Evolutionary conservation across 2,113 vertebrate genomes (phyloP).

Genomic region (Eubucco bourcierii): DNA sequence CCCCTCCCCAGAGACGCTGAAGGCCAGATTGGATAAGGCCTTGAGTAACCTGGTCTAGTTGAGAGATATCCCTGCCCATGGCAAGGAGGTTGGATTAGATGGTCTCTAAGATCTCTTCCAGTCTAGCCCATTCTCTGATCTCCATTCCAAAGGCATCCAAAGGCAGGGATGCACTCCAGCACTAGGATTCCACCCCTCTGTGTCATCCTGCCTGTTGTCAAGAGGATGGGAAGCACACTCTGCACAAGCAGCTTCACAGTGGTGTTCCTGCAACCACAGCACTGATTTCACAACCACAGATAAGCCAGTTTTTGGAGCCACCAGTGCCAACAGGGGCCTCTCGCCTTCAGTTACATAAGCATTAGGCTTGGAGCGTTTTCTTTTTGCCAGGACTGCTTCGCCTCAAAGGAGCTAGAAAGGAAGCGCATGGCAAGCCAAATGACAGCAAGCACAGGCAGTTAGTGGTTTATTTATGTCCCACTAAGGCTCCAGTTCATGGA

Average conservation of each 20-base stretch:
- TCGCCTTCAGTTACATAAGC: not conserved
- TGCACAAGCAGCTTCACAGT: not conserved
- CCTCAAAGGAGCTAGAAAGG: not conserved
- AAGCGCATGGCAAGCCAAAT: not conserved
- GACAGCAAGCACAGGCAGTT: not conserved
- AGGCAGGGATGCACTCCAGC: not conserved
- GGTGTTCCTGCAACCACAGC: not conserved
- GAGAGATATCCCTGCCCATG: no score
- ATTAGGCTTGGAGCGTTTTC: not conserved
- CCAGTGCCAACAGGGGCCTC: not conserved
- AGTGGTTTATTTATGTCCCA: not conserved
- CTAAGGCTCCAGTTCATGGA: not conserved
- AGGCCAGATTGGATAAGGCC: no score
- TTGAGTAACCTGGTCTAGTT: no score
- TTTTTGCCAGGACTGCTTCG: not conserved
- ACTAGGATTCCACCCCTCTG: not conserved
- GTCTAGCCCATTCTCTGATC: no score
- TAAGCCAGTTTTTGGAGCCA: not conserved
- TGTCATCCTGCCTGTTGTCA: not conserved
- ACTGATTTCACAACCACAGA: not conserved
- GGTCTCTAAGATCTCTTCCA: no score
- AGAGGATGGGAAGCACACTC: accelerated
- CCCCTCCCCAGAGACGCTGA: no score
- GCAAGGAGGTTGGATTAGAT: no score
- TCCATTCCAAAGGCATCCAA: not conserved